These are phyloP conservation scores for Eupithecia abbreviata DNA, from an alignment of 2,888 invertebrate genomes.

Conservation along the genomic window DNA sequence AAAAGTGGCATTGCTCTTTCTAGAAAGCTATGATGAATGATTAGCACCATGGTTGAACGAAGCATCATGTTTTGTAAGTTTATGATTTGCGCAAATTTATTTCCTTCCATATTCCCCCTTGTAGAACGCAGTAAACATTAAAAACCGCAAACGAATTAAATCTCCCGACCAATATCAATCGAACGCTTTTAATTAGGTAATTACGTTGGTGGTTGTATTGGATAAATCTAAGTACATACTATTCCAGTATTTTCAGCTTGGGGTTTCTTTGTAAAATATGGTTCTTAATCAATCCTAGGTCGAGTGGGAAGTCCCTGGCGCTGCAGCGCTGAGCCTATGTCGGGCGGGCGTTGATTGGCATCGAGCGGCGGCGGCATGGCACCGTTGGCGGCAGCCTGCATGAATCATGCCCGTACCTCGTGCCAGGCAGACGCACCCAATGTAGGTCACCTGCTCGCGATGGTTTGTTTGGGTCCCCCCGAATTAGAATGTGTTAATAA, in stretches of 20 bases:
- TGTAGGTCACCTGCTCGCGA: slow-evolving; percentile 79
- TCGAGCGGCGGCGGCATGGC: slow-evolving; percentile 28
- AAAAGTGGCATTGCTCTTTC: background rate
- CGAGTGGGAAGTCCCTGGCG: slow-evolving; percentile 22
- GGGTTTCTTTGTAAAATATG: slow-evolving; percentile 12
- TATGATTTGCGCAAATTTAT: background rate
- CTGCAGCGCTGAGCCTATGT: background rate
- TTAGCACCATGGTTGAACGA: background rate
- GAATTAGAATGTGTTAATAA: slow-evolving; percentile 80
- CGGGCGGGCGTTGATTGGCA: slow-evolving; percentile 38
- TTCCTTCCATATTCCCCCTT: background rate
- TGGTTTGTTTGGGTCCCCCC: slow-evolving; percentile 82
- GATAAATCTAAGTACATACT: background rate
- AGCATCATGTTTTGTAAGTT: background rate
- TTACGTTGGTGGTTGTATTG: too few relatives aligned
- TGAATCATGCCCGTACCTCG: slow-evolving; percentile 73
- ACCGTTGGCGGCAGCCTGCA: slow-evolving; percentile 51
- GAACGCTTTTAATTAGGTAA: background rate
- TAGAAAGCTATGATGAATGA: background rate
- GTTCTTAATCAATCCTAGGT: slow-evolving; percentile 18
- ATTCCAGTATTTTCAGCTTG: background rate
- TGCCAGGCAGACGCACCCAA: slow-evolving; percentile 70
- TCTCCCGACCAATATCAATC: background rate
- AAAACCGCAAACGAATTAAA: background rate
- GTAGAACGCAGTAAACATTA: background rate